Evolutionary conservation across 2,113 vertebrate species (phyloP).

Genomic region (Sisor rabdophorus): DNA sequence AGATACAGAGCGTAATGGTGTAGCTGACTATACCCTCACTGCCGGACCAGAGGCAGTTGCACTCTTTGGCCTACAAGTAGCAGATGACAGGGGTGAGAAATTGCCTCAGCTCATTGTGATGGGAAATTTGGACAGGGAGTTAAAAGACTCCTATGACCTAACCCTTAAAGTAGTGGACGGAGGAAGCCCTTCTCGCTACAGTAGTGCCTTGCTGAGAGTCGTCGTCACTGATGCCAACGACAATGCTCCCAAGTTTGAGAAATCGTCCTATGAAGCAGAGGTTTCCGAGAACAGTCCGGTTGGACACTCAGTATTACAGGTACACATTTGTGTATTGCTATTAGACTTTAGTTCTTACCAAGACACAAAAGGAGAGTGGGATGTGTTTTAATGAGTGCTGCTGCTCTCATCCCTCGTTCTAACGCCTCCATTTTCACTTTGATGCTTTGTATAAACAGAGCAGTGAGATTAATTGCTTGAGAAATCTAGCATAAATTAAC

Average conservation of each 20-base stretch:
- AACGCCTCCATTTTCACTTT: constrained; percentile 33
- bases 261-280: constrained; percentile 83
- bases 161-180: constrained; percentile 96
- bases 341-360: constrained; percentile 34
- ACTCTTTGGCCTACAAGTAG: constrained; percentile 92
- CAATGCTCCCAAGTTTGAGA: constrained; percentile 90
- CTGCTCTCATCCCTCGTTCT: constrained; percentile 34
- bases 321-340: constrained; percentile 58
- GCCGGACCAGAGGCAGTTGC: constrained; percentile 84
- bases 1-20: constrained; percentile 85
- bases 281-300: constrained; percentile 90
- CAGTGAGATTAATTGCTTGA: constrained; percentile 27
- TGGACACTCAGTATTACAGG: constrained; percentile 96
- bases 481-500: constrained; percentile 27
- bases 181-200: constrained; percentile 85
- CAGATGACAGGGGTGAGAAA: constrained; percentile 92
- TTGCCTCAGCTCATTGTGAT: constrained; percentile 94
- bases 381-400: constrained; percentile 45
- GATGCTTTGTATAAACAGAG: constrained; percentile 40
- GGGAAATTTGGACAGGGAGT: constrained; percentile 89
- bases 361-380: constrained; percentile 26
- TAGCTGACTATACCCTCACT: constrained; percentile 87
- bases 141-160: constrained; percentile 94
- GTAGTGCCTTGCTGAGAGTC: constrained; percentile 90
- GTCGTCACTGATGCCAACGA: constrained; percentile 93